phyloP scores from a whole-genome alignment of 1,140 invertebrate species.

The Centruroides sculpturatus region DNA sequence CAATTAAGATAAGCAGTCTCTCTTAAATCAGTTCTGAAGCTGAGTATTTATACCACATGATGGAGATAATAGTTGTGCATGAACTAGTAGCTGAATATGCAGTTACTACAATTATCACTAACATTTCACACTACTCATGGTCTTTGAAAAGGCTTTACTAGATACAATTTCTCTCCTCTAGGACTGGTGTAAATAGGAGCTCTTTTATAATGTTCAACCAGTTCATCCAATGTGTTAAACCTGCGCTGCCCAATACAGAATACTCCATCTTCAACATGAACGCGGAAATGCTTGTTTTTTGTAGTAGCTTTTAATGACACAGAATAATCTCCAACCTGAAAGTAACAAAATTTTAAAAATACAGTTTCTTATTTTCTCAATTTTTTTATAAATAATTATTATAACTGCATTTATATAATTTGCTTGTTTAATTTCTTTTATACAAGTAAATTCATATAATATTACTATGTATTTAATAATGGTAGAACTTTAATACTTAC shows the following conservation, averaged over 20 bases:
- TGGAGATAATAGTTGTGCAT: too few relatives aligned
- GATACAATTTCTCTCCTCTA: conserved; percentile 81
- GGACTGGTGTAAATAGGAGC: conserved; percentile 97
- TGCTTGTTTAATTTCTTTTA: too few relatives aligned
- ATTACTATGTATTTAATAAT: too few relatives aligned
- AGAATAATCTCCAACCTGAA: conserved; percentile 92
- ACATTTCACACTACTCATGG: background rate
- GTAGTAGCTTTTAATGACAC: conserved; percentile 94
- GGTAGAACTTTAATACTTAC: conserved; percentile 43
- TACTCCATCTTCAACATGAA: conserved; percentile 82
- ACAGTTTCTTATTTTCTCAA: too few relatives aligned
- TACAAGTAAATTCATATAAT: too few relatives aligned
- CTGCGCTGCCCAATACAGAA: conserved; percentile 97
- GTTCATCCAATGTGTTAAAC: conserved; percentile 87
- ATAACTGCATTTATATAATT: too few relatives aligned
- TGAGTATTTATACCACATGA: too few relatives aligned
- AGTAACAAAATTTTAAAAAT: conserved; percentile 7
- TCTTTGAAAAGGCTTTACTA: conserved; percentile 60
- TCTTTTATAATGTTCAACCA: conserved; percentile 96
- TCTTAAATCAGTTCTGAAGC: too few relatives aligned
- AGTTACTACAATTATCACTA: too few relatives aligned
- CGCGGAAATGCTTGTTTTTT: conserved; percentile 97
- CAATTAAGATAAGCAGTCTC: too few relatives aligned
- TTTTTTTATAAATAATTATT: too few relatives aligned
- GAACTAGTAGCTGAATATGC: too few relatives aligned